Evolutionary conservation across 2,797 vertebrate species (phyloP).

Genomic region (Sus cebifrons): DNA sequence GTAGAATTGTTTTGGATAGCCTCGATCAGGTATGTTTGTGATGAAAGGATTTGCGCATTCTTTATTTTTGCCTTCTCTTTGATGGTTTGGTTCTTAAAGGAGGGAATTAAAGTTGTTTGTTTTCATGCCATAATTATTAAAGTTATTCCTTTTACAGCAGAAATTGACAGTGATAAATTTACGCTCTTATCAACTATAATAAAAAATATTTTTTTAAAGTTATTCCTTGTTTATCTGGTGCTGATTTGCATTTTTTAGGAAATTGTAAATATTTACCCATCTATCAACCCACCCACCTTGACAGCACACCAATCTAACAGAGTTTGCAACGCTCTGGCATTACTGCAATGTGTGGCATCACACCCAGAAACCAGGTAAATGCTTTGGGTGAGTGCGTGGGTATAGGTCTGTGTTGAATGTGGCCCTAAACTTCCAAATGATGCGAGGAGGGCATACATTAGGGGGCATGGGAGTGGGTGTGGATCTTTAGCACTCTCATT

Average conservation of each 20-base stretch:
- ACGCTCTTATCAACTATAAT: too few species aligned
- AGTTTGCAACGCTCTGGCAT: conserved; percentile 98
- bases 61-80: conserved; percentile 21
- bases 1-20: conserved; percentile 29
- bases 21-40: conserved; percentile 2
- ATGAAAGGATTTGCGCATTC: conserved; percentile 24
- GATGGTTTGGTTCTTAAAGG: conserved; percentile 14
- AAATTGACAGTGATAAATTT: too few species aligned
- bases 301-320: conserved; percentile 99
- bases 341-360: conserved; percentile 98
- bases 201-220: not conserved
- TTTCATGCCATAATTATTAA: not conserved
- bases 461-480: not conserved
- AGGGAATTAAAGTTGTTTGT: conserved; percentile 1
- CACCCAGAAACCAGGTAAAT: conserved; percentile 97
- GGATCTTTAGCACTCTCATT: not conserved
- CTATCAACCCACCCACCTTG: conserved; percentile 98
- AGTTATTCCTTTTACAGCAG: not conserved
- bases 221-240: conserved; percentile 51
- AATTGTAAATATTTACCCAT: conserved; percentile 99
- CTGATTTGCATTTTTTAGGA: conserved; percentile 91
- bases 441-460: not conserved
- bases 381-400: not conserved
- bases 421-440: not conserved
- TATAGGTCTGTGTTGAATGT: not conserved